Evolutionary conservation across 2,797 vertebrate genomes (phyloP), one percentile per base, ranked within the genome.

Genomic region (Acanthopagrus latus): DNA sequence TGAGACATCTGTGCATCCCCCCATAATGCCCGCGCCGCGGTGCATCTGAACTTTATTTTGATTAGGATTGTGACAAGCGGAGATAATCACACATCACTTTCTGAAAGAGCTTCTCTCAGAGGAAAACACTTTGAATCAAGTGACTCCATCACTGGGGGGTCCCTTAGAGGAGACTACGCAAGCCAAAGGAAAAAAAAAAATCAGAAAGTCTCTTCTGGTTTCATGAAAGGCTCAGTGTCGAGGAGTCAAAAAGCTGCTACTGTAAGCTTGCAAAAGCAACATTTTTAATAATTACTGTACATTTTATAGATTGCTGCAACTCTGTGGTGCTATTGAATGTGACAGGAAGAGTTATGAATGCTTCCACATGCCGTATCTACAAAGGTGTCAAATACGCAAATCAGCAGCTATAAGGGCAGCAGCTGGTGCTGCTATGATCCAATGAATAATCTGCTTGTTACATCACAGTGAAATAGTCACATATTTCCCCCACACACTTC

Each of bases 261-360:
- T 71, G 69, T 74, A n/a, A 60, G 62, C 63, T 56, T 59, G 20
- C 64, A 70, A 78, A 88, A 67, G 70, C 73, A 57, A 20, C 43
- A 13, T 81, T 85, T 81, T 82, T 84, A 86, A 87, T 90, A 84
- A 91, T 91, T 84, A 86, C 76, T 74, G 84, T 78, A 87, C 64
- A 78, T 75, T 88, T 83, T 54, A 18, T 17, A 79, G 82, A 76
- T 64, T 54, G 47, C 78, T 46, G 46, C 41, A 73, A 59, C 59
- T 81, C 75, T 20, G 11, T 64, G 64, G 58, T 73, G 29, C 64
- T 27, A 88, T 87, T 90, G 67, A 88, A 13, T 11, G 58, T 82
- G 66, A 64, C 90, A 90, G 90, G 89, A 93, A 92, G 88, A 81
- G 59, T 60, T 65, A 56, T 88, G 82, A 91, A 90, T 88, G 71